Percentiles rank a stretch among this genome's conserved stretches.
Conservation (phyloP, 2,888 invertebrate genomes). For the Sphinx pinastri region DNA sequence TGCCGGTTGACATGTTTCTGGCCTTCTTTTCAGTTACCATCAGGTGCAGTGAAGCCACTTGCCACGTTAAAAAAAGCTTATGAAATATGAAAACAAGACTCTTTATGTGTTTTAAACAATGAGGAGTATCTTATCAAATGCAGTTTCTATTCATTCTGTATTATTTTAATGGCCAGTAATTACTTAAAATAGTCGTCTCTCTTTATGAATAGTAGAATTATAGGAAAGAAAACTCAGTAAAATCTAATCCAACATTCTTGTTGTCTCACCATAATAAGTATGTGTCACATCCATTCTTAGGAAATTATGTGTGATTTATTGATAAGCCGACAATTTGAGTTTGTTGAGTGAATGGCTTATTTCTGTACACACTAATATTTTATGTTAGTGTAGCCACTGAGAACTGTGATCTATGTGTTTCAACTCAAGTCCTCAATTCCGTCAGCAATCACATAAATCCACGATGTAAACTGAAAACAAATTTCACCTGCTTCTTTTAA, state of each 20-base stretch:
- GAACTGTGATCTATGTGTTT: constrained; percentile 58
- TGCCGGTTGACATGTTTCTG: no score
- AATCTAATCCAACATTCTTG: neutral
- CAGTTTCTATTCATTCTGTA: no score
- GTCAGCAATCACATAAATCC: constrained; percentile 6
- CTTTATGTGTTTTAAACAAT: no score
- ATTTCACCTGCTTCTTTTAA: neutral
- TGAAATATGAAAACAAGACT: no score
- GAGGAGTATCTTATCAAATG: no score
- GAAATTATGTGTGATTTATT: constrained; percentile 62
- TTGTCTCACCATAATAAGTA: constrained; percentile 23
- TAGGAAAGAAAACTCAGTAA: no score
- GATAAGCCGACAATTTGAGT: constrained; percentile 62
- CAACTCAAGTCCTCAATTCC: constrained; percentile 3
- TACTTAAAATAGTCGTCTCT: no score
- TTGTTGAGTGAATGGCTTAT: constrained; percentile 60
- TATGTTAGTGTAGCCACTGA: constrained; percentile 56
- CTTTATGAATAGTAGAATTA: no score
- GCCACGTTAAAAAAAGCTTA: no score
- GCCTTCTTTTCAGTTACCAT: no score
- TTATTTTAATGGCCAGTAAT: no score
- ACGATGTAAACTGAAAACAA: neutral
- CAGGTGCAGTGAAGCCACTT: no score
- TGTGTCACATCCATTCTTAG: constrained; percentile 50
- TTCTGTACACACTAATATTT: constrained; percentile 65